These are phyloP conservation scores for Paralichthys olivaceus DNA, from an alignment of 2,113 vertebrate species.

Conservation along the genomic window DNA sequence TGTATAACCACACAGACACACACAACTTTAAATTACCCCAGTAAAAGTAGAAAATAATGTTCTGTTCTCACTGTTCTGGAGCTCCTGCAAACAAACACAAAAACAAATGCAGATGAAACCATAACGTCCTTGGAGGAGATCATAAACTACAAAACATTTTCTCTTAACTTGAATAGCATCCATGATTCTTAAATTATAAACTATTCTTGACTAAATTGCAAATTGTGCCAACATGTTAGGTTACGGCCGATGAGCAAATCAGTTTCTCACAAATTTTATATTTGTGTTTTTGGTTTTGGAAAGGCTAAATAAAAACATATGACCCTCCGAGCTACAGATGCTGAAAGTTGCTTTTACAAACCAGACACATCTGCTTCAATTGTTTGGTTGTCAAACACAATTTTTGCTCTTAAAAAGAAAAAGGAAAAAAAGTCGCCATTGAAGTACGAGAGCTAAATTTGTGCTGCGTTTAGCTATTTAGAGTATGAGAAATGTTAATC, in stretches of 20 bases:
- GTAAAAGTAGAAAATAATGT: too few species aligned
- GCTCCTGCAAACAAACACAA: too few species aligned
- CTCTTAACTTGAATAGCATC: too few species aligned
- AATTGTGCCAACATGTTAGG: not conserved
- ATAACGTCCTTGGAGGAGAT: too few species aligned
- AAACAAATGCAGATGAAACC: too few species aligned
- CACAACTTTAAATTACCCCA: too few species aligned
- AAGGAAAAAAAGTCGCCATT: not conserved
- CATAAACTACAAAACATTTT: too few species aligned
- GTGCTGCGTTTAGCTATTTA: not conserved
- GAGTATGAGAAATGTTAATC: constrained; percentile 7
- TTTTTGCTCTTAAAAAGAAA: not conserved
- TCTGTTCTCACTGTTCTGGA: too few species aligned
- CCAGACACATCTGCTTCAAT: not conserved
- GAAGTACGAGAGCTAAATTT: not conserved
- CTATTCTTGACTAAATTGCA: not conserved
- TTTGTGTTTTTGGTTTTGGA: not conserved
- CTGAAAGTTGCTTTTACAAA: not conserved
- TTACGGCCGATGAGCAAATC: not conserved
- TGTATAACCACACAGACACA: too few species aligned
- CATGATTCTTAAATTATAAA: too few species aligned
- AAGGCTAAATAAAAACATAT: not conserved
- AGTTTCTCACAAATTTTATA: too few species aligned
- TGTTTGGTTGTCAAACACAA: not conserved
- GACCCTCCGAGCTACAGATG: not conserved